Base-by-base conservation (phyloP, 2,113 vertebrate genomes). In the Pluvialis apricaria region DNA sequence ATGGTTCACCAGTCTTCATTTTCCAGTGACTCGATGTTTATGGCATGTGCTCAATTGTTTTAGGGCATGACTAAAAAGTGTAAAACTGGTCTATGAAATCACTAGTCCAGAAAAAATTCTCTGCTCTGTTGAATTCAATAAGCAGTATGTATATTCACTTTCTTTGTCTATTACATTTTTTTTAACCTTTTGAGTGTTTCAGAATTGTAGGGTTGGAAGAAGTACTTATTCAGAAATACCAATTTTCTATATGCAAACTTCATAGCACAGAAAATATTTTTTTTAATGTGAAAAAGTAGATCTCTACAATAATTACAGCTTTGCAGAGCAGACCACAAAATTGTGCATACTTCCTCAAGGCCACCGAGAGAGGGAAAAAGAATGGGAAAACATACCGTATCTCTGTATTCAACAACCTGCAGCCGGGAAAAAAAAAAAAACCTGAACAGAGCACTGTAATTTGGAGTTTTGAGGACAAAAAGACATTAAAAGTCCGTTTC, bases 31-130 rank as follows among this genome's bases (percentile, higher is more conserved):
- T 97, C 71, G 2, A 94, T 97, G 96, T 97, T 98, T 97, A 98
- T 73, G 61, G 96, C 92, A 71, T 83, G 95, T 97, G 93, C 95
- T 98, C 97, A 97, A 93, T 98, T 97, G 97, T 97, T 98, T 98
- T 97, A 98, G 97, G 96, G 91, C 95, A 96, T 96, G 97, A 97
- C 96, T 97, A 97, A 96, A 97, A 94, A 97, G 84, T 97, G 92
- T 97, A 94, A 98, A 98, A 96, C 91, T 88, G 72, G 91, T 95
- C 83, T 89, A 94, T 86, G 96, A 97, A 97, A 90, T 98, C 65
- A 47, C 60, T 85, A 93, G 85, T 94, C 87, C 90, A 97, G 96
- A 97, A 97, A 94, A 94, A 97, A 97, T 97, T 96, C 89, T 97
- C 95, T 97, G 94, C 94, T 98, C 36, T 49, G 64, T 71, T 97